phyloP scores from a whole-genome alignment of 2,888 invertebrate species.

The Tetragnatha montana region DNA sequence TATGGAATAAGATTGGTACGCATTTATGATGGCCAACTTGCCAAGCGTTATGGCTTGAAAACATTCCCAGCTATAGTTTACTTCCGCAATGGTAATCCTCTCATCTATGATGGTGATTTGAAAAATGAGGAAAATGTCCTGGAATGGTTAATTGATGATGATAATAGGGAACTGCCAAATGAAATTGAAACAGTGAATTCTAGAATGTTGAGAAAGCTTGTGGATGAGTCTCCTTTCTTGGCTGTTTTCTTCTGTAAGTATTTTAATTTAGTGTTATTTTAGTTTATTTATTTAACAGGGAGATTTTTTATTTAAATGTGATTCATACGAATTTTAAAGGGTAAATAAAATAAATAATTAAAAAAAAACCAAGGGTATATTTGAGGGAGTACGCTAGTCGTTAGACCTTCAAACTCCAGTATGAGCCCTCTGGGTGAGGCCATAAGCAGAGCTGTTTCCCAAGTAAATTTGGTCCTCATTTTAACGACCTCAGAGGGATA shows the following conservation, averaged over 20 bases:
- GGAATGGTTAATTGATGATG: conserved; percentile 94
- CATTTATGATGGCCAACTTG: conserved; percentile 92
- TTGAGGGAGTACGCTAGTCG: no score
- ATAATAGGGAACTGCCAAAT: conserved; percentile 92
- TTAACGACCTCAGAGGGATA: no score
- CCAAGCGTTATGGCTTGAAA: conserved; percentile 94
- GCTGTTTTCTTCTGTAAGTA: conserved; percentile 93
- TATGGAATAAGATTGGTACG: conserved; percentile 95
- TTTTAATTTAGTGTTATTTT: background rate
- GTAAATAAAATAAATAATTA: no score
- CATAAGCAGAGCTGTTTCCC: no score
- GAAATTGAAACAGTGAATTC: conserved; percentile 95
- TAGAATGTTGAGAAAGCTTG: conserved; percentile 88
- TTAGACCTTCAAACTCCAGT: no score
- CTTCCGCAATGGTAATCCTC: conserved; percentile 90
- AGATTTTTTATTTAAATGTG: no score
- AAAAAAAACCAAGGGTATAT: no score
- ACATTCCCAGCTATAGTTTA: conserved; percentile 95
- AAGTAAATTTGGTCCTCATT: no score
- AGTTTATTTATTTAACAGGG: no score
- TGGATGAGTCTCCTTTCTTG: conserved; percentile 89
- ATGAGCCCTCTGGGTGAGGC: no score
- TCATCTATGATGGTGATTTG: conserved; percentile 85
- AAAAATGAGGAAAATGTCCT: conserved; percentile 93
- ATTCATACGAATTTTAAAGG: no score